Conservation (phyloP, 2,888 invertebrate species). For the Tachina fera region DNA sequence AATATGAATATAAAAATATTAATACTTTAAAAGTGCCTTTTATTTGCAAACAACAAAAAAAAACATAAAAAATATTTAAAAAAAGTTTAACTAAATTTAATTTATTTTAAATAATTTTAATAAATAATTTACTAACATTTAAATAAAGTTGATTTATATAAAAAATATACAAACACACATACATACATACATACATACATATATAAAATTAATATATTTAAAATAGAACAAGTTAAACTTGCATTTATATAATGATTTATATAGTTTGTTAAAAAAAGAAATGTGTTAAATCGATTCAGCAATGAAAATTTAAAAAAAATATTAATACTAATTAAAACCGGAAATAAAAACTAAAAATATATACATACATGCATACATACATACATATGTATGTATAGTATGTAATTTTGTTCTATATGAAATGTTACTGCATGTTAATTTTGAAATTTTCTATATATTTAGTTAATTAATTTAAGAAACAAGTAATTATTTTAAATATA, state of each 20-base stretch:
- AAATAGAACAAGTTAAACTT: conserved; percentile 67
- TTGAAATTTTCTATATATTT: conserved; percentile 61
- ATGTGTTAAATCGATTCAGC: conserved; percentile 21
- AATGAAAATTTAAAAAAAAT: conserved; percentile 5
- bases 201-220: conserved; percentile 52
- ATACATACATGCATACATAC: neutral
- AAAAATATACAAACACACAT: neutral
- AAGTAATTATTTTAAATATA: conserved; percentile 32
- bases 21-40: conserved; percentile 70
- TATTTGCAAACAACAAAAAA: conserved; percentile 61
- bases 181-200: neutral
- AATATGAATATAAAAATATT: conserved; percentile 17
- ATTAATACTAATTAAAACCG: conserved; percentile 6
- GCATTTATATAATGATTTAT: conserved; percentile 61
- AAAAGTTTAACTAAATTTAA: conserved; percentile 67
- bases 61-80: conserved; percentile 48
- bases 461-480: conserved; percentile 59
- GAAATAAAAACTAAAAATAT: neutral
- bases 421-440: conserved; percentile 69
- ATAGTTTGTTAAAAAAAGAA: conserved; percentile 12
- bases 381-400: neutral
- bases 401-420: conserved; percentile 54
- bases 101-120: conserved; percentile 53
- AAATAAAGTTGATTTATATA: conserved; percentile 45
- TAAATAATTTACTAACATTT: conserved; percentile 68